These are phyloP conservation scores for Melanotaenia parkinsoni DNA, from an alignment of 2,797 vertebrate genomes.

Conservation along the genomic window DNA sequence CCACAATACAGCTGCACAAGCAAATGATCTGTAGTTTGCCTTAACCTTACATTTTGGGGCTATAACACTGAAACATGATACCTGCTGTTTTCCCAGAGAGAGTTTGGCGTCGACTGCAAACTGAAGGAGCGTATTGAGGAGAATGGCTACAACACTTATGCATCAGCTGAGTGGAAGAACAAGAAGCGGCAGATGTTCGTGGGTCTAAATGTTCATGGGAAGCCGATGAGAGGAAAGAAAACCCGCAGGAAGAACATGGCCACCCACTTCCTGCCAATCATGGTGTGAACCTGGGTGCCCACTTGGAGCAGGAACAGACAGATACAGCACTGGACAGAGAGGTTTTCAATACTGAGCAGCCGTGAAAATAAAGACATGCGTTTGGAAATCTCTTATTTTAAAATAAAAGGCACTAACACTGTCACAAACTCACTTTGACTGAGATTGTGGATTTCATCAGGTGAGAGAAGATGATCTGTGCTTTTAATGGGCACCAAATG, in stretches of 20 bases:
- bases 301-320: constrained; percentile 25
- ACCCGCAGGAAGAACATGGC: constrained; percentile 94
- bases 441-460: constrained; percentile 53
- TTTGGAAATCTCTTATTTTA: constrained; percentile 54
- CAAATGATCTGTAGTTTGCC: constrained; percentile 30
- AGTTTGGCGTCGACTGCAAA: constrained; percentile 92
- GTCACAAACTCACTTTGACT: constrained; percentile 51
- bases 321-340: constrained; percentile 72
- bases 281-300: constrained; percentile 83
- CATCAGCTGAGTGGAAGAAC: constrained; percentile 92
- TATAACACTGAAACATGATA: constrained; percentile 43
- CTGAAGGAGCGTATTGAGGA: constrained; percentile 97
- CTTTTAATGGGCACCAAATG: constrained; percentile 72
- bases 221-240: constrained; percentile 91
- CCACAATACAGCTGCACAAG: constrained; percentile 21
- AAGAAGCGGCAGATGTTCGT: constrained; percentile 96
- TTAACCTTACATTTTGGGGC: constrained; percentile 31
- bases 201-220: constrained; percentile 92
- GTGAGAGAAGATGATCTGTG: constrained; percentile 51
- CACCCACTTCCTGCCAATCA: constrained; percentile 92
- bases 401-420: constrained; percentile 75
- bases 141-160: constrained; percentile 97
- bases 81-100: constrained; percentile 81
- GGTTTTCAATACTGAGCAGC: constrained; percentile 55
- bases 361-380: constrained; percentile 62